Evolutionary conservation across 2,113 vertebrate species (phyloP).

Genomic region (Clinocottus analis): DNA sequence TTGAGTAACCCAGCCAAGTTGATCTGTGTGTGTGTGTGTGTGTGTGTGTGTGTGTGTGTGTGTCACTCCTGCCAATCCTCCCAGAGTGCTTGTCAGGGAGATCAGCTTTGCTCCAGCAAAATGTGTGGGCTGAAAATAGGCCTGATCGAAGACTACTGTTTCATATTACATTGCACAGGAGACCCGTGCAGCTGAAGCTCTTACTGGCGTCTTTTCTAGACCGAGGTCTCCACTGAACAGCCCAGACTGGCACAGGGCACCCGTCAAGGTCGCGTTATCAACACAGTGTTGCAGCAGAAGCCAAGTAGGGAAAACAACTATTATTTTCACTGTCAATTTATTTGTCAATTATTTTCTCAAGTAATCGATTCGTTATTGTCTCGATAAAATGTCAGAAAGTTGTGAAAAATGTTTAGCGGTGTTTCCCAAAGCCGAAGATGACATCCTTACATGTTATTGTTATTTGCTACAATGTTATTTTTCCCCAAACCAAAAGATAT

Average conservation of each 20-base stretch:
- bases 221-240: constrained; percentile 55
- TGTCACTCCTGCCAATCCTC: constrained; percentile 49
- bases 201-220: constrained; percentile 61
- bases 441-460: too few relatives aligned
- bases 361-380: neutral
- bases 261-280: constrained; percentile 56
- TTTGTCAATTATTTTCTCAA: neutral
- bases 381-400: too few relatives aligned
- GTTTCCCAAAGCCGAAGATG: too few relatives aligned
- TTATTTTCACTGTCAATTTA: neutral
- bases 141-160: constrained; percentile 76
- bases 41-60: neutral
- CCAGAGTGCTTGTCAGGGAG: constrained; percentile 63
- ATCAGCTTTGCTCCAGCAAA: constrained; percentile 76
- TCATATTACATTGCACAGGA: constrained; percentile 78
- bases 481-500: too few relatives aligned
- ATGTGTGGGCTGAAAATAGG: constrained; percentile 77
- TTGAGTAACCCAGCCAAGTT: constrained; percentile 51
- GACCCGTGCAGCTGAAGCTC: constrained; percentile 59
- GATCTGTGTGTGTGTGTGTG: constrained; percentile 31
- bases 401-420: too few relatives aligned
- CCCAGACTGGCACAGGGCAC: constrained; percentile 41
- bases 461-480: too few relatives aligned
- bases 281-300: constrained; percentile 14
- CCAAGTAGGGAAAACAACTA: neutral